Base-by-base conservation (phyloP, 2,797 vertebrate genomes). In the Typhlichthys subterraneus region DNA sequence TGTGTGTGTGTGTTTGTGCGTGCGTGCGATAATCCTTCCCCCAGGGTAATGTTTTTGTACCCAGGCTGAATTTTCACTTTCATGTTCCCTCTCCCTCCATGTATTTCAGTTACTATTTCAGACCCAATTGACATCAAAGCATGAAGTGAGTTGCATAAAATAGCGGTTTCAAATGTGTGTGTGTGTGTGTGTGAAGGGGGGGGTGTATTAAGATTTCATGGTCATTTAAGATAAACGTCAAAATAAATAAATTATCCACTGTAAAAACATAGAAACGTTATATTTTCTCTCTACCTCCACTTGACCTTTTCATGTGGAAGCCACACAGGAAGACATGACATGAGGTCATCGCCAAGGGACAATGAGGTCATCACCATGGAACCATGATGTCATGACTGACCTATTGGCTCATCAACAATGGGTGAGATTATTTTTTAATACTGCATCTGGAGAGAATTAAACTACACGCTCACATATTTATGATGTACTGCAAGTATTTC, bases 301-400 rank as follows among this genome's bases (percentile, higher is more conserved):
- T 13, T 2, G 38, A 47, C 9, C 9, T 47, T 12, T 53, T 10
- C 47, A 2, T 2, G 45, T 57, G 23, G 59, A 19, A 45, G 31
- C 53, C 59, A 15, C 62, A 29, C 58, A 51, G 42, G 15, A 46
- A 63, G 64, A 56, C 72, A 61, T 69, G 72, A 77, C 70, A 83
- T 87, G 84, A 87, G 69, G 76, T 86, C 78, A 85, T 80, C n/a
- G 50, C 58, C 57, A 17, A 66, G 76, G 74, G 77, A 78, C 56
- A 3, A 69, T 66, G 54, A 50, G 57, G 59, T 42, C n/a, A 47
- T 52, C 8, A 4, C 3, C 19, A 23, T 23, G 23, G 23, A 23
- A 23, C 3, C 23, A 29, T 29, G 23, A 29, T 29, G 23, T 29
- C 23, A 29, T 29, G 23, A 29, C 23, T 29, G 23, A 29, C 23